A percentile compares a stretch with the other conserved stretches of the same genome.
These are phyloP conservation scores for Chesias legatella DNA, from an alignment of 2,888 invertebrate genomes.

Conservation along the genomic window DNA sequence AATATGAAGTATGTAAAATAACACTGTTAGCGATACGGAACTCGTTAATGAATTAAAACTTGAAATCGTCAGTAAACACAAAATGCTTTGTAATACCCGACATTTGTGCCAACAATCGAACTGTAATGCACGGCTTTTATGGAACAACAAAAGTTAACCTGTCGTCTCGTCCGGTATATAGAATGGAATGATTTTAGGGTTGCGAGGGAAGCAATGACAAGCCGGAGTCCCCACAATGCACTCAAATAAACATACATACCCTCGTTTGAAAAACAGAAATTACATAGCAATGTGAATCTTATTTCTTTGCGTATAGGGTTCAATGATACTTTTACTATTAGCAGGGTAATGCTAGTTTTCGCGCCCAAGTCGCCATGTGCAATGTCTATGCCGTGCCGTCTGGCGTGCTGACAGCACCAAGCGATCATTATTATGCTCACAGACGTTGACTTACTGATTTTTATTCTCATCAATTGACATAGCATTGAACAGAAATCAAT, in stretches of 20 bases:
- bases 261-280: constrained; percentile 17
- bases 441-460: constrained; percentile 64
- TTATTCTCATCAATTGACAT: constrained; percentile 38
- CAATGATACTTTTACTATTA: constrained; percentile 3
- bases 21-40: too few species aligned
- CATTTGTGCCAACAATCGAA: constrained; percentile 78
- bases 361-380: constrained; percentile 66
- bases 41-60: constrained; percentile 45
- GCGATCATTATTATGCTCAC: constrained; percentile 56
- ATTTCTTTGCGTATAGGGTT: constrained; percentile 20
- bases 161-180: constrained; percentile 67
- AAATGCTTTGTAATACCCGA: constrained; percentile 72
- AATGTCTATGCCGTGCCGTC: constrained; percentile 47
- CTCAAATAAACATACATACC: constrained; percentile 39
- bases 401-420: constrained; percentile 69
- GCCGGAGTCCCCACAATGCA: constrained; percentile 65
- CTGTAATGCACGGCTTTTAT: constrained; percentile 75
- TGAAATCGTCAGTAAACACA: constrained; percentile 54
- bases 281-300: constrained; percentile 31
- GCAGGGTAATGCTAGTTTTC: constrained; percentile 31
- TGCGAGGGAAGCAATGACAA: constrained; percentile 78
- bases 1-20: too few species aligned
- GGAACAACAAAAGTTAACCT: constrained; percentile 78
- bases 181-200: constrained; percentile 78
- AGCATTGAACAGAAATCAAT: constrained; percentile 2